Evolutionary conservation across 2,113 vertebrate species (phyloP).

Genomic region (Carlito syrichta): DNA sequence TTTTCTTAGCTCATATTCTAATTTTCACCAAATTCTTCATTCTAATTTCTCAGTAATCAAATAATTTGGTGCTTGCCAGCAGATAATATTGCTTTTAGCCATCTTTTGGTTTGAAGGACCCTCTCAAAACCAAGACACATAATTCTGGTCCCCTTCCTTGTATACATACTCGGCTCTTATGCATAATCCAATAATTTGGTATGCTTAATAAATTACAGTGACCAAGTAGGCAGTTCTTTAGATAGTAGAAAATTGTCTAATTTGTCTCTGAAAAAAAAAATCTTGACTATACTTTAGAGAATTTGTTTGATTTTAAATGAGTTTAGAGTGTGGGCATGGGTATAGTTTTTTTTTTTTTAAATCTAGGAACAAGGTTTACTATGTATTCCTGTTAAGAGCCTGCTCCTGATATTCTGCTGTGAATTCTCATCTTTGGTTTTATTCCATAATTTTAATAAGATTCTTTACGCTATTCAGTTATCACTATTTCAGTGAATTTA

Average conservation of each 20-base stretch:
- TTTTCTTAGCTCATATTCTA: not conserved
- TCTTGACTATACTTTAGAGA: not conserved
- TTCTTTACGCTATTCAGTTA: not conserved
- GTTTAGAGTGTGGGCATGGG: not conserved
- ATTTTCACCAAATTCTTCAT: not conserved
- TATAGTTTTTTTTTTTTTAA: too few species aligned
- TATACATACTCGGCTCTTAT: not conserved
- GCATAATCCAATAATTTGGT: not conserved
- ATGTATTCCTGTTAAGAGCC: not conserved
- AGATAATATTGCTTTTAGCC: not conserved
- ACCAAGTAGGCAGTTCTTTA: not conserved
- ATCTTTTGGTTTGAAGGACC: not conserved
- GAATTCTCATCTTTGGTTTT: not conserved
- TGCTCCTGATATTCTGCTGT: not conserved
- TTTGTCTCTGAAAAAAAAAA: slow-evolving; percentile 29
- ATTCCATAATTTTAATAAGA: not conserved
- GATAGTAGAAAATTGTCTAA: not conserved
- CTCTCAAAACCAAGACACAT: not conserved
- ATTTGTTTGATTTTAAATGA: slow-evolving; percentile 43
- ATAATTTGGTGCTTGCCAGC: not conserved
- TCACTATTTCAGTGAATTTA: not conserved
- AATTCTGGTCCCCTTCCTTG: not conserved
- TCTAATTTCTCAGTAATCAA: not conserved
- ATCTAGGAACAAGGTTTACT: not conserved
- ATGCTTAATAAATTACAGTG: not conserved